These are phyloP conservation scores for Muscicapa striata DNA, from an alignment of 2,797 vertebrate species.

Conservation along the genomic window DNA sequence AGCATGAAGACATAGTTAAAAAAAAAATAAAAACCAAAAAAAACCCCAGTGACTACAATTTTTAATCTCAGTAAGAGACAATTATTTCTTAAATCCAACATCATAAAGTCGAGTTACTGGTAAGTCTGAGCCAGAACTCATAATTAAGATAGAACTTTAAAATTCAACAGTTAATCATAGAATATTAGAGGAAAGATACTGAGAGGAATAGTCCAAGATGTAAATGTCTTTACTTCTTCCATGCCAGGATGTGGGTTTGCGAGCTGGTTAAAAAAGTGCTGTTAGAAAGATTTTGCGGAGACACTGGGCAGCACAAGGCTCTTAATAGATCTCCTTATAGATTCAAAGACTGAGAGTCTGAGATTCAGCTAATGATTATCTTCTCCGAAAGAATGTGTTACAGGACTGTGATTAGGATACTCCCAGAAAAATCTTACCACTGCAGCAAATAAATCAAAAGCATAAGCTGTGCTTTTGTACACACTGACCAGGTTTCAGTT, in stretches of 20 bases:
- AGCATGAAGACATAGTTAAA: neutral
- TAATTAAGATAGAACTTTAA: constrained; percentile 2
- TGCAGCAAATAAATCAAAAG: neutral
- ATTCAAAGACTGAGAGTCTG: neutral
- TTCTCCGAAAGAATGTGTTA: neutral
- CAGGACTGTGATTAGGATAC: neutral
- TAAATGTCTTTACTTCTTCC: neutral
- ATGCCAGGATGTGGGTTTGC: neutral
- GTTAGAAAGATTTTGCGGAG: neutral
- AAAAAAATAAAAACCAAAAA: neutral
- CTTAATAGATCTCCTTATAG: neutral
- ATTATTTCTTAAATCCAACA: neutral
- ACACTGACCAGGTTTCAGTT: neutral
- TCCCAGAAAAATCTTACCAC: neutral
- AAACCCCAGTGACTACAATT: neutral
- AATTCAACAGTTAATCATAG: neutral
- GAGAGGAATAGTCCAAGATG: neutral
- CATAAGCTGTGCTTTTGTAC: neutral
- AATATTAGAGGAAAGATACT: neutral
- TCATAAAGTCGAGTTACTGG: neutral
- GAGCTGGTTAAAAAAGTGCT: neutral
- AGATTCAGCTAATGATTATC: neutral
- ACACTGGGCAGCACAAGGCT: neutral
- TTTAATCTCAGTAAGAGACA: neutral
- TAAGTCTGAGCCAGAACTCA: neutral